Base-by-base conservation (phyloP, 1,140 invertebrate species). In the Physella acuta region DNA sequence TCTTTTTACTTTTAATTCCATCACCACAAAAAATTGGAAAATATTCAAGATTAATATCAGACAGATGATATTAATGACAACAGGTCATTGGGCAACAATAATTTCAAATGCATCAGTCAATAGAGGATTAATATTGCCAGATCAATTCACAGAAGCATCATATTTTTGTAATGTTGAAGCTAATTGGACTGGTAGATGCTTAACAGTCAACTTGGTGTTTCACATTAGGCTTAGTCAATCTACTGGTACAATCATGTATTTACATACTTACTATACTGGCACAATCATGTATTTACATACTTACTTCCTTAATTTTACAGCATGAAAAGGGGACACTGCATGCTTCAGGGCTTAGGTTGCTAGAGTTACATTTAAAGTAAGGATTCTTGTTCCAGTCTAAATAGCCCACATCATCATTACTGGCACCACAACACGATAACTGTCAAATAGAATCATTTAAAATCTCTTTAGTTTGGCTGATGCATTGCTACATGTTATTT, bases 241-340 rank as follows among this genome's bases (percentile, higher is more conserved):
- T 44, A 11, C 39, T 44, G n/a, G n/a, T 44, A 11, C 39, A 11
- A 44, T 11, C 39, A 8, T 11, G 20, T 20, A 8, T 44, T 20
- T 11, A 20, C 39, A 44, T 44, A 11, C 39, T 44, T 44, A 11
- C 39, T 44, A 44, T 11, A 8, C 39, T 11, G 39, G 8, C 39
- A 11, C 39, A 44, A 20, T 20, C 8, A 11, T 44, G 8, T 44
- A 11, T 44, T 44, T 20, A 11, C 8, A 44, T 53, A 68, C 71
- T 72, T 64, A 79, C 77, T 28, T 67, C 58, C 34, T 72, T 58
- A 28, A 72, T 71, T 37, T 58, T 93, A 80, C 94, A 97, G 85
- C 94, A 97, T 17, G 93, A 95, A 85, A 92, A 95, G 66, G 94
- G 94, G 14, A 96, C 94, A 1, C 93, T 93, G 82, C 94, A 96